phyloP scores from a whole-genome alignment of 2,113 vertebrate genomes.

The Psilopogon haemacephalus region DNA sequence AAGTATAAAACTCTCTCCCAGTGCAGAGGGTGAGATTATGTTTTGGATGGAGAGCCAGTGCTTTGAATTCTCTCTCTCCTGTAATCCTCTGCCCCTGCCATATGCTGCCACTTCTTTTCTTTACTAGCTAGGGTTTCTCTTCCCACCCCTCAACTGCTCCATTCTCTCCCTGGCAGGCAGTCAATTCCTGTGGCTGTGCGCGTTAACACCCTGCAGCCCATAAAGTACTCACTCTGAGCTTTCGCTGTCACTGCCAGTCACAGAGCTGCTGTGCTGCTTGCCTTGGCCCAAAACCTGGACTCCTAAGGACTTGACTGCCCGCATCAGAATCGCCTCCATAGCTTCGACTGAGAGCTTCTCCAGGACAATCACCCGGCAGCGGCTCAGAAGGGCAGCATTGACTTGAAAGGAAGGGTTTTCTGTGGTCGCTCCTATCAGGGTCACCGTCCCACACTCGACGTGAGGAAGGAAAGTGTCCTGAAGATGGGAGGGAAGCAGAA shows the following conservation, averaged over 20 bases:
- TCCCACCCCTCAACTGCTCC: slow-evolving; percentile 42
- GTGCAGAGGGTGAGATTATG: slow-evolving; percentile 10
- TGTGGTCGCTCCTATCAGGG: slow-evolving; percentile 95
- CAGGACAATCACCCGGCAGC: slow-evolving; percentile 93
- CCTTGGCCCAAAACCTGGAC: slow-evolving; percentile 78
- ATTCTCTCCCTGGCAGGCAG: slow-evolving; percentile 65
- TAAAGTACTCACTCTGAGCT: slow-evolving; percentile 83
- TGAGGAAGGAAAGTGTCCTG: slow-evolving; percentile 94
- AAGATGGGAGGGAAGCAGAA: slow-evolving; percentile 77
- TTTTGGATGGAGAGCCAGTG: slow-evolving; percentile 11
- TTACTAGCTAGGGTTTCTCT: slow-evolving; percentile 58
- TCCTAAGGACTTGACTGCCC: slow-evolving; percentile 85
- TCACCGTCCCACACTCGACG: slow-evolving; percentile 93
- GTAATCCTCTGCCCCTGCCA: not conserved
- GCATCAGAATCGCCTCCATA: slow-evolving; percentile 85
- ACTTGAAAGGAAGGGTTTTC: slow-evolving; percentile 99
- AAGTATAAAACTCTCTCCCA: slow-evolving; percentile 19
- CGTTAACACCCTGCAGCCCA: slow-evolving; percentile 72
- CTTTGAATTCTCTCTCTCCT: slow-evolving; percentile 37
- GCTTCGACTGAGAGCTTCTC: slow-evolving; percentile 90
- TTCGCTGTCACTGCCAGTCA: slow-evolving; percentile 71
- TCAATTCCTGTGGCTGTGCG: slow-evolving; percentile 69
- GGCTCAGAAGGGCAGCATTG: slow-evolving; percentile 90
- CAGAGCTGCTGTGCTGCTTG: slow-evolving; percentile 49
- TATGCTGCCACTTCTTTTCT: slow-evolving; percentile 49